Evolutionary conservation across 2,113 vertebrate genomes (phyloP).

Genomic region (Girardinichthys multiradiatus): DNA sequence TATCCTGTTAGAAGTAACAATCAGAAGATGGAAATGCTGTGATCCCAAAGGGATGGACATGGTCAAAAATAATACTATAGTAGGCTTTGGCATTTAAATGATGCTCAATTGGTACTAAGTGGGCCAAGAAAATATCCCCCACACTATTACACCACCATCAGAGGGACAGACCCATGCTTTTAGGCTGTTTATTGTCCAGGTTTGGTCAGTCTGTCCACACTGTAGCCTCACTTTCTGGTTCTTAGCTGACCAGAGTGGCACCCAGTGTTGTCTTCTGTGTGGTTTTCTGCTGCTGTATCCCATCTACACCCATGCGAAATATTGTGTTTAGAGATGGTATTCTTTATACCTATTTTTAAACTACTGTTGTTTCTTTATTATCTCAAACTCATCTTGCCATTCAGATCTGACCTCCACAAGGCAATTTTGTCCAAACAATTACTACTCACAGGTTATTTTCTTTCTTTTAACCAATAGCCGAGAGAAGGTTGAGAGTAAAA

Average conservation of each 20-base stretch:
- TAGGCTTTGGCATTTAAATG: too few species aligned
- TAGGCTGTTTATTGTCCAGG: background rate
- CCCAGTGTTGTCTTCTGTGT: background rate
- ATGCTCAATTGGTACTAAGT: too few species aligned
- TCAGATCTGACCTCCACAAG: background rate
- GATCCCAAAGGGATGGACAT: too few species aligned
- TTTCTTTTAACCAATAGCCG: background rate
- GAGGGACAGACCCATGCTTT: too few species aligned
- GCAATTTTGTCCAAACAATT: background rate
- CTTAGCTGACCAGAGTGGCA: background rate
- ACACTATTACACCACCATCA: conserved; percentile 11
- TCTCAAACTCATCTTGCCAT: background rate
- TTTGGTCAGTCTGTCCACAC: background rate
- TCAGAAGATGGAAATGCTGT: too few species aligned
- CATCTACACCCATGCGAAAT: background rate
- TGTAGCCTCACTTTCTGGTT: background rate
- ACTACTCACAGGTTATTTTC: background rate
- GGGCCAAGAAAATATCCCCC: too few species aligned
- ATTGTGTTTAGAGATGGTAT: background rate
- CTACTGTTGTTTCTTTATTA: background rate
- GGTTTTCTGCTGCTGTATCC: background rate
- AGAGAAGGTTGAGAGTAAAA: background rate
- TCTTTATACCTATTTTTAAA: too few species aligned
- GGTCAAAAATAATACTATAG: too few species aligned
- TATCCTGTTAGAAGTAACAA: background rate